Evolutionary conservation across 2,888 invertebrate genomes (phyloP).

Genomic region (Prenolepis imparis): DNA sequence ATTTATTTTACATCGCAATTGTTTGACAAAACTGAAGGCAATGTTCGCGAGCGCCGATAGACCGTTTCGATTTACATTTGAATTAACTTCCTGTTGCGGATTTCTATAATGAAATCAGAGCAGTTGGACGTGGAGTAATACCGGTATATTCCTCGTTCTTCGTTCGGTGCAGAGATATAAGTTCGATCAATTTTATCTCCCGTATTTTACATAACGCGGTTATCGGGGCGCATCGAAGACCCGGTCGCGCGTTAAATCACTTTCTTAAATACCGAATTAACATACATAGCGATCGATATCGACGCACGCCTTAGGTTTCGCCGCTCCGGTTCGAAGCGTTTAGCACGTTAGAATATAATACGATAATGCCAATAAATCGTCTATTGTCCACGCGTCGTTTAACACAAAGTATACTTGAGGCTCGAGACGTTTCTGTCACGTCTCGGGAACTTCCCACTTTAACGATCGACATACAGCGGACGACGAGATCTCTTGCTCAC

Average conservation of each 20-base stretch:
- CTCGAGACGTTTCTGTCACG: neutral
- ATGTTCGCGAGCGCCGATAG: constrained; percentile 14
- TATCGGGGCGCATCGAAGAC: constrained; percentile 39
- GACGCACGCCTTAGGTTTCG: constrained; percentile 48
- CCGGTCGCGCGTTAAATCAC: constrained; percentile 69
- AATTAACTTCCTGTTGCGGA: constrained; percentile 13
- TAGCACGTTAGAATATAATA: constrained; percentile 33
- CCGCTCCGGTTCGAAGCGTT: constrained; percentile 23
- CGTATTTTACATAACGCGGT: constrained; percentile 44
- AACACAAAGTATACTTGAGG: constrained; percentile 48
- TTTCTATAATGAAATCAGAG: constrained; percentile 1
- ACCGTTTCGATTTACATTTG: constrained; percentile 24
- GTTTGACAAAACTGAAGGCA: constrained; percentile 12
- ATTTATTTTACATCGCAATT: neutral
- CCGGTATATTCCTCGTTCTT: constrained; percentile 27
- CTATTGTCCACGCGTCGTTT: constrained; percentile 68
- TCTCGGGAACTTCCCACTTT: constrained; percentile 10
- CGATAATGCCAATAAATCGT: constrained; percentile 48
- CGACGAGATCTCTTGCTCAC: neutral
- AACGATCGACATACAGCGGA: neutral
- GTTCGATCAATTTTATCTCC: constrained; percentile 10
- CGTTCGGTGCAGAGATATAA: constrained; percentile 16
- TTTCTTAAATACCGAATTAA: constrained; percentile 73
- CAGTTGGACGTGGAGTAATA: constrained; percentile 14
- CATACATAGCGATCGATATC: constrained; percentile 71